Conservation (phyloP, 2,113 vertebrate species). For the Apus apus region DNA sequence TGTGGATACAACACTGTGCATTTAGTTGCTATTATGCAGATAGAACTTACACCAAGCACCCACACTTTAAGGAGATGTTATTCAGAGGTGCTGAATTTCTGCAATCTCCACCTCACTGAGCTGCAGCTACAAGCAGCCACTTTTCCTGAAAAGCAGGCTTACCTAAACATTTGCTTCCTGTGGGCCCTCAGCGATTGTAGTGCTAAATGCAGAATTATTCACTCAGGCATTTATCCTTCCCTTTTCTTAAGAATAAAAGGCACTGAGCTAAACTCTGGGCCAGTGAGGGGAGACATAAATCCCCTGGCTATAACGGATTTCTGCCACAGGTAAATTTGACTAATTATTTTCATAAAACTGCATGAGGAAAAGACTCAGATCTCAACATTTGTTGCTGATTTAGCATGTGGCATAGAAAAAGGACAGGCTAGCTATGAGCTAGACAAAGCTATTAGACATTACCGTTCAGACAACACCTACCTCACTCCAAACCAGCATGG, state of each 20-base stretch:
- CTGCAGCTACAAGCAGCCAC: neutral
- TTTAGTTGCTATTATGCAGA: neutral
- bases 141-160: conserved; percentile 10
- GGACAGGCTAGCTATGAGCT: conserved; percentile 50
- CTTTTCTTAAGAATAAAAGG: neutral
- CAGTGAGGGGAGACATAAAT: neutral
- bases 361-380: neutral
- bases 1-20: neutral
- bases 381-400: conserved; percentile 45
- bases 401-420: conserved; percentile 43
- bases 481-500: conserved; percentile 99
- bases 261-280: neutral
- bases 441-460: conserved; percentile 78
- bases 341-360: conserved; percentile 40
- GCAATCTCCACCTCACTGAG: neutral
- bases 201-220: conserved; percentile 33
- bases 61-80: neutral
- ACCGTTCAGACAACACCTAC: conserved; percentile 86
- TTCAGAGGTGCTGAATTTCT: neutral
- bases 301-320: neutral
- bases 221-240: neutral
- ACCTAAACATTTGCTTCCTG: conserved; percentile 17
- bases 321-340: conserved; percentile 37
- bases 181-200: neutral
- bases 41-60: neutral